Percentiles rank a stretch among this genome's conserved stretches.
These are phyloP conservation scores for Acinonyx jubatus DNA, from an alignment of 2,113 vertebrate genomes.

Conservation along the genomic window DNA sequence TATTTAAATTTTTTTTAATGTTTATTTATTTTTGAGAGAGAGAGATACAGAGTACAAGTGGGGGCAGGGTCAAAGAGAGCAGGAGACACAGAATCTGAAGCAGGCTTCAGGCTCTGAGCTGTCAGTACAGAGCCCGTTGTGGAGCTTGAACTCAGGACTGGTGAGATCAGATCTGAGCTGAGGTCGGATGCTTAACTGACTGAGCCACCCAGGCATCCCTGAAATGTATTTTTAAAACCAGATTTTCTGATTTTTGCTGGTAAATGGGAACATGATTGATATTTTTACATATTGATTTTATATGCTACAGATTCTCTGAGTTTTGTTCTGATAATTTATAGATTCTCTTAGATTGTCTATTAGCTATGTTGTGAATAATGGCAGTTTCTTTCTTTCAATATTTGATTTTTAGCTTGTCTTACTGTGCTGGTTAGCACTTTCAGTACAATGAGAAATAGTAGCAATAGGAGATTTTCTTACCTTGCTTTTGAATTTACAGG, in stretches of 20 bases:
- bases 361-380: conserved; percentile 15
- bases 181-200: too few relatives aligned
- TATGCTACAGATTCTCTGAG: neutral
- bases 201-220: too few relatives aligned
- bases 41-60: too few relatives aligned
- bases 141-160: too few relatives aligned
- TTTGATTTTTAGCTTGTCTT: conserved; percentile 5
- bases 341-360: neutral
- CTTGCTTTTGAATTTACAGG: conserved; percentile 35
- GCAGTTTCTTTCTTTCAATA: neutral
- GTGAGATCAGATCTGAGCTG: too few relatives aligned
- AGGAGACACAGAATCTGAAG: too few relatives aligned
- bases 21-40: too few relatives aligned
- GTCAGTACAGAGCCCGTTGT: too few relatives aligned
- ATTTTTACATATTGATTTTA: conserved; percentile 48
- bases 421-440: neutral
- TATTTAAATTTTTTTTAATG: neutral
- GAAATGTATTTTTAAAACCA: conserved; percentile 4
- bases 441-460: conserved; percentile 10
- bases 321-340: conserved; percentile 38
- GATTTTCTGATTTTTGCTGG: conserved; percentile 29
- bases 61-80: too few relatives aligned
- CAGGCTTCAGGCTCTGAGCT: too few relatives aligned
- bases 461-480: neutral
- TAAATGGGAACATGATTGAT: conserved; percentile 3